These are phyloP conservation scores for Crocidura indochinensis DNA, from an alignment of 2,797 vertebrate species.

Conservation along the genomic window DNA sequence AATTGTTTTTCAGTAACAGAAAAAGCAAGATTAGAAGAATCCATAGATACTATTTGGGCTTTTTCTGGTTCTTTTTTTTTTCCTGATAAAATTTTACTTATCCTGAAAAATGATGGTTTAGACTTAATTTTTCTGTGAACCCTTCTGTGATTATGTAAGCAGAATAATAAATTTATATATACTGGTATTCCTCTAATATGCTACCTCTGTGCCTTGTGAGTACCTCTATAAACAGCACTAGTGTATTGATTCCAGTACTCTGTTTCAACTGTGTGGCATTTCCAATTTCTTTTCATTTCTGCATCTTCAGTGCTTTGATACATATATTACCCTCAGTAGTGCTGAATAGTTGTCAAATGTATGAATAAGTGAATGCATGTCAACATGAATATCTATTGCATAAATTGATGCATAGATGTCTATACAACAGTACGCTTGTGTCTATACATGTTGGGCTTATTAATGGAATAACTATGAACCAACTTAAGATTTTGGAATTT, in stretches of 20 bases:
- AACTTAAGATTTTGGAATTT: conserved; percentile 7
- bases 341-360: background rate
- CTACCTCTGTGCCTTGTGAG: background rate
- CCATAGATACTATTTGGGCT: background rate
- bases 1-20: conserved; percentile 32
- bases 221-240: background rate
- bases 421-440: too few relatives aligned
- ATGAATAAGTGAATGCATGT: background rate
- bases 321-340: background rate
- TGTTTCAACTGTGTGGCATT: background rate
- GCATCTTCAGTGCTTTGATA: background rate
- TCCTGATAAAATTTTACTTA: conserved; percentile 8
- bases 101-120: background rate
- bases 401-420: background rate
- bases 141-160: background rate
- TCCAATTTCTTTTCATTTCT: background rate
- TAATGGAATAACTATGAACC: background rate
- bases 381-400: background rate
- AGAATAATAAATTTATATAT: background rate
- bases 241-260: background rate
- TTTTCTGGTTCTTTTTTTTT: background rate
- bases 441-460: background rate
- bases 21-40: background rate
- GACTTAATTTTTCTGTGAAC: background rate
- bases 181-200: background rate